phyloP scores from a whole-genome alignment of 2,888 invertebrate genomes.

The Miltochrista miniata region DNA sequence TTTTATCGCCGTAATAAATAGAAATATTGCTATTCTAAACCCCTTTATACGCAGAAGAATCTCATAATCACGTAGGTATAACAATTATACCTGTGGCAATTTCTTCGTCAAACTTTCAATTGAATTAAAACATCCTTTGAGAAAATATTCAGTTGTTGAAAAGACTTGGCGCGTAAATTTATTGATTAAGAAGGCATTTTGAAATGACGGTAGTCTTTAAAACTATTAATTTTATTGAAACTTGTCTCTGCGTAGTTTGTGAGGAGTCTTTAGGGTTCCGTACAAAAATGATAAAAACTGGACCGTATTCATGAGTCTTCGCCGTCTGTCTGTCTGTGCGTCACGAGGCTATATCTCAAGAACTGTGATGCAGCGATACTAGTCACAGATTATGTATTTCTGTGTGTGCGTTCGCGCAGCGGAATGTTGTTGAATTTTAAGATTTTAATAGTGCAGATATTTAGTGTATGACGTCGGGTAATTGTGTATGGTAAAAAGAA shows the following conservation, averaged over 20 bases:
- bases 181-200: neutral
- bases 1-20: constrained; percentile 24
- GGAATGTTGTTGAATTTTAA: too few relatives aligned
- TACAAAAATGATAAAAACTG: too few relatives aligned
- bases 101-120: neutral
- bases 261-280: too few relatives aligned
- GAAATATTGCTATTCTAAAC: constrained; percentile 18
- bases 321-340: too few relatives aligned
- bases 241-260: neutral
- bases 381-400: too few relatives aligned
- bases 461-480: too few relatives aligned
- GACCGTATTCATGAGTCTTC: too few relatives aligned
- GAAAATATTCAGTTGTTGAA: neutral
- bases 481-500: too few relatives aligned
- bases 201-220: neutral
- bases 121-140: constrained; percentile 4
- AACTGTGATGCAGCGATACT: too few relatives aligned
- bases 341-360: too few relatives aligned
- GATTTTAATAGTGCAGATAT: too few relatives aligned
- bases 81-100: constrained; percentile 1
- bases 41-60: constrained; percentile 9
- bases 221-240: neutral
- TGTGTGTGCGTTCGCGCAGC: too few relatives aligned
- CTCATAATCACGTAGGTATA: constrained; percentile 9
- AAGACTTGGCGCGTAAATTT: neutral